Evolutionary conservation across 2,113 vertebrate species (phyloP).

Genomic region (Rhegmatorhina hoffmannsi): DNA sequence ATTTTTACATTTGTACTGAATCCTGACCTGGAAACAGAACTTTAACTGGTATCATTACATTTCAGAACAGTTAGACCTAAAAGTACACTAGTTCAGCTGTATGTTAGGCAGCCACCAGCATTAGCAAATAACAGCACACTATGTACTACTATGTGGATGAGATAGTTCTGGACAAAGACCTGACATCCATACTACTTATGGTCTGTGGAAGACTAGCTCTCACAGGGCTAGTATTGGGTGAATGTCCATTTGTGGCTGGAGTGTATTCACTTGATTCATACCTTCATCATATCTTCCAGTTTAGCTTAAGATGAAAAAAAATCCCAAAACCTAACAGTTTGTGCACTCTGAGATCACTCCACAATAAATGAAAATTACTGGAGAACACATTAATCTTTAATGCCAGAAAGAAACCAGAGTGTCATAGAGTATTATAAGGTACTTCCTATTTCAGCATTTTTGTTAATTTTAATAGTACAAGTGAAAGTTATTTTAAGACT

Average conservation of each 20-base stretch:
- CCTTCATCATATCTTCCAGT: neutral
- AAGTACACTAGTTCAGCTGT: neutral
- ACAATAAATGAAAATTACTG: neutral
- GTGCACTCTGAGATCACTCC: neutral
- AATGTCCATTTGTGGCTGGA: neutral
- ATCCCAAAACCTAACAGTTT: neutral
- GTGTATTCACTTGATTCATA: neutral
- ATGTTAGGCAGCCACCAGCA: neutral
- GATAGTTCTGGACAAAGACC: neutral
- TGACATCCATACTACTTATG: fast-evolving
- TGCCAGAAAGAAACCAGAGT: neutral
- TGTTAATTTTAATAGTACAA: neutral
- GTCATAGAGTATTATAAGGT: neutral
- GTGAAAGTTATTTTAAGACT: neutral
- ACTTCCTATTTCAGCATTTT: neutral
- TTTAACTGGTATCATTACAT: neutral
- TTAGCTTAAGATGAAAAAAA: neutral
- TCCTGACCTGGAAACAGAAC: neutral
- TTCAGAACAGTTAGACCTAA: neutral
- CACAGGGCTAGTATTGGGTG: too few species aligned
- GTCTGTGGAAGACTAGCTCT: neutral
- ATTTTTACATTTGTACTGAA: neutral
- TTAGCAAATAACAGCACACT: neutral
- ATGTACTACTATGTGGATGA: neutral
- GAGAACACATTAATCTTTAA: neutral